Percentiles rank a stretch among this genome's conserved stretches.
These are phyloP conservation scores for Epinephelus cyanopodus DNA, from an alignment of 2,113 vertebrate species.

Conservation along the genomic window DNA sequence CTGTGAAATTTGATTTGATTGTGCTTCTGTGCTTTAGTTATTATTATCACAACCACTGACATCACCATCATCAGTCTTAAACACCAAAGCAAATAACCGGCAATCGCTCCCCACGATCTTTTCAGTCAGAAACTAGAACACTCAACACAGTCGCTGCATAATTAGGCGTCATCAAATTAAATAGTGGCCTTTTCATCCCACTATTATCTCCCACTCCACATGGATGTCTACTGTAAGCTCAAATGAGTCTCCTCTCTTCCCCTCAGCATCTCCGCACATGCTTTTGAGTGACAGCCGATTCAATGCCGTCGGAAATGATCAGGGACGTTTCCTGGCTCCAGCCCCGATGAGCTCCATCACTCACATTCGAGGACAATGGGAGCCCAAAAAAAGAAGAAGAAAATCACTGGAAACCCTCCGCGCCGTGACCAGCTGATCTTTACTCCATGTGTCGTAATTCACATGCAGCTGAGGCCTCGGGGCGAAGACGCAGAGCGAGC, in stretches of 20 bases:
- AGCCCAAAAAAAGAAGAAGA: background rate
- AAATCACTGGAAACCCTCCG: slow-evolving; percentile 20
- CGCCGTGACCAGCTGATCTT: slow-evolving; percentile 66
- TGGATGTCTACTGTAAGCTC: slow-evolving; percentile 36
- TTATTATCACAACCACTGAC: background rate
- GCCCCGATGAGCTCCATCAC: slow-evolving; percentile 29
- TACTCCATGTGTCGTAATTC: slow-evolving; percentile 39
- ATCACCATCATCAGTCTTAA: background rate
- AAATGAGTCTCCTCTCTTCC: slow-evolving; percentile 9
- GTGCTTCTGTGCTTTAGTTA: slow-evolving; percentile 13
- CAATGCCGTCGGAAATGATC: slow-evolving; percentile 33
- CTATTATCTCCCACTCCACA: slow-evolving; percentile 52
- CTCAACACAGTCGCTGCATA: slow-evolving; percentile 35
- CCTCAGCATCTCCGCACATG: background rate
- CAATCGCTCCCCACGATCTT: slow-evolving; percentile 29
- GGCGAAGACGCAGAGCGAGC: slow-evolving; percentile 20
- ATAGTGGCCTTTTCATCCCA: slow-evolving; percentile 46
- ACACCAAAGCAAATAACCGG: background rate
- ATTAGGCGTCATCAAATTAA: slow-evolving; percentile 53
- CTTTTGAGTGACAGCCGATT: slow-evolving; percentile 53
- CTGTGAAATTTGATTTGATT: slow-evolving; percentile 41
- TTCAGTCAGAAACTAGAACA: slow-evolving; percentile 28
- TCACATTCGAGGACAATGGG: slow-evolving; percentile 32
- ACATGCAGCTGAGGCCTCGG: slow-evolving; percentile 23
- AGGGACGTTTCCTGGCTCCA: slow-evolving; percentile 33